A percentile compares a stretch with the other conserved stretches of the same genome.
Conservation (phyloP, 2,113 vertebrate genomes). For the Nyctibius bracteatus region DNA sequence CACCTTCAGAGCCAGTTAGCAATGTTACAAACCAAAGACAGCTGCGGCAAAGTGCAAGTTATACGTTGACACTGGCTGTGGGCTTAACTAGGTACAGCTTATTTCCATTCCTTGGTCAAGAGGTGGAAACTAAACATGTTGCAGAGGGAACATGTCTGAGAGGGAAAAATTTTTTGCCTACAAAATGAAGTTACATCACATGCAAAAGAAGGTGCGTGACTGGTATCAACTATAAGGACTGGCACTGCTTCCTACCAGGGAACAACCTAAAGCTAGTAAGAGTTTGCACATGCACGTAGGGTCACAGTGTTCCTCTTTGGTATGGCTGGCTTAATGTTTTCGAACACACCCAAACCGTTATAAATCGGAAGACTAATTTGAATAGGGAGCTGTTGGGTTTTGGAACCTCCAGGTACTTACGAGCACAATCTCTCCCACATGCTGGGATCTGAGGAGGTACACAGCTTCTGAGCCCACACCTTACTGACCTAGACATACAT, state of each 20-base stretch:
- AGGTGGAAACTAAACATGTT: neutral
- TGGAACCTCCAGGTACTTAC: neutral
- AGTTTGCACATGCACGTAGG: rapidly evolving
- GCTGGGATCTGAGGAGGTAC: neutral
- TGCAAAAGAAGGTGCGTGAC: neutral
- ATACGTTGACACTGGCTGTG: rapidly evolving
- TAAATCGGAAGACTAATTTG: rapidly evolving
- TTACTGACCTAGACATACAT: neutral
- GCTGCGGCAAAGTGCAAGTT: neutral
- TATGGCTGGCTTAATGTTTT: neutral
- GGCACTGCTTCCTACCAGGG: neutral
- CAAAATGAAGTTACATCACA: neutral
- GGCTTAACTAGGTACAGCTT: neutral
- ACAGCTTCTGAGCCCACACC: neutral
- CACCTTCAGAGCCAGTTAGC: neutral
- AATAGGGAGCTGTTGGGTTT: neutral
- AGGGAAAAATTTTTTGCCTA: neutral
- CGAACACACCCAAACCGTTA: neutral
- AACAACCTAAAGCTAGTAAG: neutral
- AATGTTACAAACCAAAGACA: neutral
- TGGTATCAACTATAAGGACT: neutral
- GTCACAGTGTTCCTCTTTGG: neutral
- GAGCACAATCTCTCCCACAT: neutral
- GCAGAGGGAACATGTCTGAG: neutral
- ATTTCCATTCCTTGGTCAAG: neutral